phyloP scores from a whole-genome alignment of 2,888 invertebrate species.

The Molanna angustata region DNA sequence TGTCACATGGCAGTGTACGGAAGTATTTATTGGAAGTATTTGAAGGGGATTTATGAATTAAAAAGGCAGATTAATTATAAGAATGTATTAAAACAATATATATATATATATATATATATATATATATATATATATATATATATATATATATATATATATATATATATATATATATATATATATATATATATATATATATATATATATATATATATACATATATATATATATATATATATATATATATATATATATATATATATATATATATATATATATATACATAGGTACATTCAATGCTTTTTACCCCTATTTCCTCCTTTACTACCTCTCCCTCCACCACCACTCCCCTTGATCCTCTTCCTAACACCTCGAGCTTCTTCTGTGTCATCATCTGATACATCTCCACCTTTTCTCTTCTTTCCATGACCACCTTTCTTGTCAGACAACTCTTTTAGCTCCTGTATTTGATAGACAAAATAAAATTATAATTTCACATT shows the following conservation, averaged over 20 bases:
- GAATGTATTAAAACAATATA: conserved; percentile 10
- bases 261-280: no score
- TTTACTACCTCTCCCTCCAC: conserved; percentile 35
- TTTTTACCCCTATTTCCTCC: background rate
- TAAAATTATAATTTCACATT: no score
- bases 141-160: no score
- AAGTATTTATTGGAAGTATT: background rate
- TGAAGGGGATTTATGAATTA: background rate
- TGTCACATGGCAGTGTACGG: no score
- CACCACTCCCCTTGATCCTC: conserved; percentile 59
- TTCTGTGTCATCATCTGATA: conserved; percentile 79
- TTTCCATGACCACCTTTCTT: conserved; percentile 59
- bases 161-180: no score
- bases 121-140: no score
- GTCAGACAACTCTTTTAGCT: conserved; percentile 74
- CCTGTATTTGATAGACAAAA: no score
- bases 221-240: no score
- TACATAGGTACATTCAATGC: no score
- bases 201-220: no score
- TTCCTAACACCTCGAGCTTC: conserved; percentile 76
- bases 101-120: conserved; percentile 5
- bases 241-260: no score
- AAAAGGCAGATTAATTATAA: background rate
- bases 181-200: no score
- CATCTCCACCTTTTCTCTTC: conserved; percentile 56